Evolutionary conservation across 2,797 vertebrate species (phyloP), one percentile per base, ranked within the genome.

Genomic region (Anas bernieri): DNA sequence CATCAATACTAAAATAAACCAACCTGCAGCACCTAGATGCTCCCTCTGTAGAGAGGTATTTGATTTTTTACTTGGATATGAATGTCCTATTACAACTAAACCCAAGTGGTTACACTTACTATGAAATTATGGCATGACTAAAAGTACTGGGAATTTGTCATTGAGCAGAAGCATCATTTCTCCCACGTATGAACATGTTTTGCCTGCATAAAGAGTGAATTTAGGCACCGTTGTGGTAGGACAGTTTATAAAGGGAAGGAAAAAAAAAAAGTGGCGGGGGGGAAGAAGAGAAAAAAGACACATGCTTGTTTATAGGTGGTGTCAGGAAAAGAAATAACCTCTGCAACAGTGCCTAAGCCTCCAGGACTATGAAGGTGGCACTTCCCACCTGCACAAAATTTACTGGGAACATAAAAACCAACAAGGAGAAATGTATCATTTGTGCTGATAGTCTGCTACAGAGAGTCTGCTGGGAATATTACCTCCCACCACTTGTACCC

Each of bases 331-430:
- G 72, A 95, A 95, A 95, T 80, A 85, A 95, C 9, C 20, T 72
- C 68, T 74, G 61, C 56, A 92, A 25, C 46, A 37, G 28, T 26
- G 55, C 62, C 69, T 90, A 79, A 25, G 13, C 81, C 79, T 90
- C 69, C 67, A 73, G 82, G 30, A 64, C 67, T 79, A 16, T 73
- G 89, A 86, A 86, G 17, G 59, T 92, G 85, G 82, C 79, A 23
- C 67, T 91, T 95, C 86, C 82, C 69, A 94, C 21, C 84, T 37
- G 39, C 76, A 83, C 52, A 73, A 86, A 93, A 94, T 97, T 92
- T 95, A 95, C 66, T 79, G 87, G 48, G 64, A 86, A 35, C 93
- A 91, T 96, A 95, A 96, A 96, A 94, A 56, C 35, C 87, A 86
- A 41, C n/a, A 43, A 83, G 79, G 46, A 90, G 66, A 86, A 91